Evolutionary conservation across 2,113 vertebrate genomes (phyloP).

Genomic region (Acrocephalus kingi): DNA sequence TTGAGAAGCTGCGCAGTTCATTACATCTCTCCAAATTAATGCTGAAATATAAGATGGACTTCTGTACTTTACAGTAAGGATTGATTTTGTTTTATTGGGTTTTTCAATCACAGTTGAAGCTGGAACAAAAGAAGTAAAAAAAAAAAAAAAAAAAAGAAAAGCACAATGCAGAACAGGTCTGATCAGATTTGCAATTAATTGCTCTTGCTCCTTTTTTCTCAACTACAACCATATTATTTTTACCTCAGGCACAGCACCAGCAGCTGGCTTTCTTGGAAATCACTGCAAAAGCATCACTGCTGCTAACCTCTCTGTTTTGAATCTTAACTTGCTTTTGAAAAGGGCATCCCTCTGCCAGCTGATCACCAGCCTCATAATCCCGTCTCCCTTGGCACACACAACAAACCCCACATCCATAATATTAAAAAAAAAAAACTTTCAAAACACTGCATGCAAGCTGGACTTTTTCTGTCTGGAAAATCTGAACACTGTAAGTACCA

Average conservation of each 20-base stretch:
- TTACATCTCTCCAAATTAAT: not conserved
- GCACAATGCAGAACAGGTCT: not conserved
- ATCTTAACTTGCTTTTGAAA: not conserved
- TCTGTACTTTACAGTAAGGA: not conserved
- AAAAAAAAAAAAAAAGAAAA: not conserved
- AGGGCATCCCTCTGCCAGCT: not conserved
- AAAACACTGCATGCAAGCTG: not conserved
- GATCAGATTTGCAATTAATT: not conserved
- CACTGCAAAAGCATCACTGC: not conserved
- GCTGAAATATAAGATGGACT: not conserved
- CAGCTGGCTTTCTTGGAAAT: not conserved
- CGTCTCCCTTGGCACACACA: rapidly evolving
- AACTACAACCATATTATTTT: not conserved
- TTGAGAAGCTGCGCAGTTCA: not conserved
- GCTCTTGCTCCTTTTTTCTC: not conserved
- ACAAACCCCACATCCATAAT: not conserved
- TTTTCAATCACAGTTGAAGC: not conserved
- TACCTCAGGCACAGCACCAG: not conserved
- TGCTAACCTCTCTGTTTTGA: not conserved
- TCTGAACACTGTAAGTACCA: not conserved
- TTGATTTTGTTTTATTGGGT: not conserved
- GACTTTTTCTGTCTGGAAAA: not conserved
- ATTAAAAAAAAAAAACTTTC: not conserved
- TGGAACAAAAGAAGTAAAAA: not conserved
- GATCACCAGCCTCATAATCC: not conserved